Conservation (phyloP, 2,113 vertebrate species). For the Mirza zaza region DNA sequence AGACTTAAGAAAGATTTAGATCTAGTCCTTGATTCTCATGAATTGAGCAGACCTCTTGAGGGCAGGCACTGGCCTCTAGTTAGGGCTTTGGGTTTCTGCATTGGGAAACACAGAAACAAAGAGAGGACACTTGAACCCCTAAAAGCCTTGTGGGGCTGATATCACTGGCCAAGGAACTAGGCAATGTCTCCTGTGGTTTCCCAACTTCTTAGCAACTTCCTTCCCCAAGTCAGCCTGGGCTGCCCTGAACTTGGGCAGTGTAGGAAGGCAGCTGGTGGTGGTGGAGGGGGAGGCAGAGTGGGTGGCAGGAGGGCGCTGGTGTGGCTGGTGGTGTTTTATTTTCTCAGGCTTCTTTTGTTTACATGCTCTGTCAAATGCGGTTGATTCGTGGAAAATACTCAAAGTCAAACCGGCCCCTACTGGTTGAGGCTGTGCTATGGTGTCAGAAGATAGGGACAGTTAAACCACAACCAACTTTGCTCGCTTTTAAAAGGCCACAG, state of each 20-base stretch:
- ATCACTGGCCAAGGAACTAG: neutral
- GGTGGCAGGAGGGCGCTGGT: fast-evolving
- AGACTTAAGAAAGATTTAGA: neutral
- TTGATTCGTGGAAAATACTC: slow-evolving; percentile 76
- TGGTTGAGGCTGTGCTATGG: slow-evolving; percentile 39
- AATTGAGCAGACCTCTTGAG: neutral
- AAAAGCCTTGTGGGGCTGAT: neutral
- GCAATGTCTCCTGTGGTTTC: neutral
- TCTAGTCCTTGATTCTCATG: neutral
- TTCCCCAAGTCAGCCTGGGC: neutral
- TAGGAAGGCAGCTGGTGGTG: neutral
- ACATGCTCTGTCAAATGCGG: slow-evolving; percentile 17
- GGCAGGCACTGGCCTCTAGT: neutral
- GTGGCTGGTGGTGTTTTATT: neutral
- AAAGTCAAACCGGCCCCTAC: slow-evolving; percentile 57
- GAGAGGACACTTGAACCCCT: neutral
- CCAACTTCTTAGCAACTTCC: neutral
- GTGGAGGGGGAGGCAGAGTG: too few species aligned
- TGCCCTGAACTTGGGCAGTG: neutral
- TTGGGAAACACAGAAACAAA: neutral
- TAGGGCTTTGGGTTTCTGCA: neutral
- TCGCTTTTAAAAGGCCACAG: slow-evolving; percentile 57
- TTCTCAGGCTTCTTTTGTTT: slow-evolving; percentile 54
- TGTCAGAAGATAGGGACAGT: slow-evolving; percentile 66
- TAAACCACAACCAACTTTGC: slow-evolving; percentile 79